Evolutionary conservation across 2,797 vertebrate genomes (phyloP).

Genomic region (Cygnus olor): DNA sequence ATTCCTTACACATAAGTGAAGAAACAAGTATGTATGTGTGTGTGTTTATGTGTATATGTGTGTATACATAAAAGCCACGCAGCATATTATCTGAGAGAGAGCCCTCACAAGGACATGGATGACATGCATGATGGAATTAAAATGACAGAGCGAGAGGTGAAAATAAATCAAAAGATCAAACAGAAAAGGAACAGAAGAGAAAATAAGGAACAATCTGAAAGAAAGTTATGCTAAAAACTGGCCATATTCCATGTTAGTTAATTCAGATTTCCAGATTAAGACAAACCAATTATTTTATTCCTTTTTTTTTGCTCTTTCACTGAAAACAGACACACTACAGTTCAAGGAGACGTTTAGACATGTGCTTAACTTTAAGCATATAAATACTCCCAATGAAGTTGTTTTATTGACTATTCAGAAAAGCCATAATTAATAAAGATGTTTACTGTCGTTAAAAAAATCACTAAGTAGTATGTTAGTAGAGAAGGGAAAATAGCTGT

Average conservation of each 20-base stretch:
- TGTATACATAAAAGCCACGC: not conserved
- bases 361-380: not conserved
- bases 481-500: not conserved
- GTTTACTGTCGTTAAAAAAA: not conserved
- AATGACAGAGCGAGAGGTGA: not conserved
- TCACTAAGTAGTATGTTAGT: not conserved
- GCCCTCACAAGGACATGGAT: not conserved
- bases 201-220: not conserved
- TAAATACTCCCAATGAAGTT: not conserved
- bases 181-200: not conserved
- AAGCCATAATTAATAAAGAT: not conserved
- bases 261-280: constrained; percentile 2
- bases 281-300: not conserved
- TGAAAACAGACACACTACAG: not conserved
- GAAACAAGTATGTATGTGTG: not conserved
- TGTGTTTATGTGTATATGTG: not conserved
- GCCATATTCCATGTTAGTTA: not conserved
- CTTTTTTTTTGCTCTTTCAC: not conserved
- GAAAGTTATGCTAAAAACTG: not conserved
- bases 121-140: not conserved
- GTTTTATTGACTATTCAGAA: not conserved
- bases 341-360: not conserved
- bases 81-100: not conserved
- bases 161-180: constrained; percentile 18
- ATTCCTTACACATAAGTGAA: not conserved